These are phyloP conservation scores for Coccyzus lansbergi DNA, from an alignment of 2,797 vertebrate genomes.

Conservation along the genomic window DNA sequence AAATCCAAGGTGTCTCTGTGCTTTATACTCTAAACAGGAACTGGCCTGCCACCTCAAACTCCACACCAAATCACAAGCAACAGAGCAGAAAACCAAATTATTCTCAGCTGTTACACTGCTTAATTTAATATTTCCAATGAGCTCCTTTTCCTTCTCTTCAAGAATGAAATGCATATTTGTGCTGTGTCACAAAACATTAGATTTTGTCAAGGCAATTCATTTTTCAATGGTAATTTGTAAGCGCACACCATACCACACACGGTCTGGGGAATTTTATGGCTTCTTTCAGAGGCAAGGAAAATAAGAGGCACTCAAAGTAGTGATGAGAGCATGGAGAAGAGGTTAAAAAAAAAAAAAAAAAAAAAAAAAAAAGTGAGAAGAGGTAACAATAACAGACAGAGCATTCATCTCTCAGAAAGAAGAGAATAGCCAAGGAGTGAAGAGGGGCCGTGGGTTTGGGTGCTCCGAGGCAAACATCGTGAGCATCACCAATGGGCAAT, in stretches of 20 bases:
- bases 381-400: conserved; percentile 56
- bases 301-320: conserved; percentile 53
- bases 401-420: conserved; percentile 8
- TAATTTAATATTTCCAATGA: conserved; percentile 99
- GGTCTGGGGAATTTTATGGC: conserved; percentile 68
- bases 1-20: neutral
- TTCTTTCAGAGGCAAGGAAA: conserved; percentile 60
- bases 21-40: conserved; percentile 59
- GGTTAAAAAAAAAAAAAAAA: neutral
- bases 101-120: conserved; percentile 94
- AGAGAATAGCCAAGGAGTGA: neutral
- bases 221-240: conserved; percentile 87
- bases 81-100: conserved; percentile 99
- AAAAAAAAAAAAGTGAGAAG: neutral
- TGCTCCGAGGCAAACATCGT: neutral
- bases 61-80: conserved; percentile 87
- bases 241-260: conserved; percentile 65
- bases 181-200: conserved; percentile 95
- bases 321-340: conserved; percentile 40
- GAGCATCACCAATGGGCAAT: neutral
- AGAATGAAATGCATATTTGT: conserved; percentile 87
- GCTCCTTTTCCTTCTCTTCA: conserved; percentile 83
- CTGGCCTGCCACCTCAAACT: conserved; percentile 75
- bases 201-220: conserved; percentile 87
- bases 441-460: neutral